Conservation (phyloP, 2,113 vertebrate species). For the Crotalus viridis region DNA sequence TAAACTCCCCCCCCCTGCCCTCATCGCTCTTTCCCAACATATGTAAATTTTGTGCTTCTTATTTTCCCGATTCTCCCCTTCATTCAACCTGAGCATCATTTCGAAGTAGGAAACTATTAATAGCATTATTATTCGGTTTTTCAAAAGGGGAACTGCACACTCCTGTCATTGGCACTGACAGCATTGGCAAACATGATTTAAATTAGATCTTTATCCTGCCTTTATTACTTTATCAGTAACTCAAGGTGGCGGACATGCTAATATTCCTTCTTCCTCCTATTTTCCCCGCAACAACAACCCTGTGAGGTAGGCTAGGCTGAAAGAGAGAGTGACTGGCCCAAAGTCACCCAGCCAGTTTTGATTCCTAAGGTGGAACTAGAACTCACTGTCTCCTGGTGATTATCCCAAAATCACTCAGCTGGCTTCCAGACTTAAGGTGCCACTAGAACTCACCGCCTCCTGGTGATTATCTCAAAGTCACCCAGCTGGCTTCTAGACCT, state of each 20-base stretch:
- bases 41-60: not conserved
- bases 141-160: not conserved
- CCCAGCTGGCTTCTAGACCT: too few species aligned
- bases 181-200: not conserved
- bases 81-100: not conserved
- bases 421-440: too few species aligned
- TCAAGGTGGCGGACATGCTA: not conserved
- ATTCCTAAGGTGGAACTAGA: too few species aligned
- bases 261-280: not conserved
- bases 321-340: not conserved
- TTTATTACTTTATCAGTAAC: not conserved
- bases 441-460: too few species aligned
- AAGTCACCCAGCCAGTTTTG: too few species aligned
- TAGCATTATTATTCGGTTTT: not conserved
- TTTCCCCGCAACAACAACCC: not conserved
- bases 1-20: not conserved
- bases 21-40: not conserved
- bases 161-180: not conserved
- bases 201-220: not conserved
- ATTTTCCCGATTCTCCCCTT: not conserved
- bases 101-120: conserved; percentile 4
- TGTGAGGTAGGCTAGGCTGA: not conserved
- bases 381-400: too few species aligned
- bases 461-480: too few species aligned
- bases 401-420: too few species aligned